These are phyloP conservation scores for Serranus cabrilla DNA, from an alignment of 2,797 vertebrate genomes.

Conservation along the genomic window DNA sequence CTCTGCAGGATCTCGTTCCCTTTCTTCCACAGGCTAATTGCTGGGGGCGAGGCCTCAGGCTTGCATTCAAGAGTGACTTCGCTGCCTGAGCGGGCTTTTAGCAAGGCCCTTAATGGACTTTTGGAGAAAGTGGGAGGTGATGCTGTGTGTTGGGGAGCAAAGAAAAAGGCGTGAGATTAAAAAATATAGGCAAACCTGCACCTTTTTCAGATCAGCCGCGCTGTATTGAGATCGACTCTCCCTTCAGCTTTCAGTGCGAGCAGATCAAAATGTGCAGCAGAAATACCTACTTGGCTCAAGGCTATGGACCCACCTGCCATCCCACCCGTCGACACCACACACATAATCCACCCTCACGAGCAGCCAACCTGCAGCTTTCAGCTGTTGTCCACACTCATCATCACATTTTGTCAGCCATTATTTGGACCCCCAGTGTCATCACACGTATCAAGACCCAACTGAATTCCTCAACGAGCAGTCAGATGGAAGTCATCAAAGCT, in stretches of 20 bases:
- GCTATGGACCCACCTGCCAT: constrained; percentile 21
- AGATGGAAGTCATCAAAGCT: constrained; percentile 75
- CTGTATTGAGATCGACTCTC: constrained; percentile 18
- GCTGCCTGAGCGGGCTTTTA: constrained; percentile 92
- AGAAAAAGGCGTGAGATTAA: constrained; percentile 40
- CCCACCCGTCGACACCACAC: constrained; percentile 8
- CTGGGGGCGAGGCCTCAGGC: constrained; percentile 93
- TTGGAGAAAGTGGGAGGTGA: constrained; percentile 94
- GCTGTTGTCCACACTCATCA: constrained; percentile 47
- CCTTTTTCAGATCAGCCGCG: constrained; percentile 40
- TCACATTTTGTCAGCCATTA: constrained; percentile 60
- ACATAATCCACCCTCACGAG: constrained; percentile 19
- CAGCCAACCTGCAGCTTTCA: constrained; percentile 31
- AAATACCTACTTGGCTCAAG: constrained; percentile 29
- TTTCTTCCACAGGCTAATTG: constrained; percentile 93
- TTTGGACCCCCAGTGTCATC: constrained; percentile 60
- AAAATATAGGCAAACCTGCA: constrained; percentile 32
- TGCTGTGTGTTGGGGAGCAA: constrained; percentile 78
- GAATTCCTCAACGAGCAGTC: constrained; percentile 66
- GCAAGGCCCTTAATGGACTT: constrained; percentile 88
- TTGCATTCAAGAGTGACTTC: constrained; percentile 94
- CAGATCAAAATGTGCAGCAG: constrained; percentile 8
- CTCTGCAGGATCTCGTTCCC: constrained; percentile 89
- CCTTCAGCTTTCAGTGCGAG: background rate
- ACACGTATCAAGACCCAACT: constrained; percentile 59